These are phyloP conservation scores for Parauchenoglanis punctatus DNA, from an alignment of 2,797 vertebrate genomes.

Conservation along the genomic window DNA sequence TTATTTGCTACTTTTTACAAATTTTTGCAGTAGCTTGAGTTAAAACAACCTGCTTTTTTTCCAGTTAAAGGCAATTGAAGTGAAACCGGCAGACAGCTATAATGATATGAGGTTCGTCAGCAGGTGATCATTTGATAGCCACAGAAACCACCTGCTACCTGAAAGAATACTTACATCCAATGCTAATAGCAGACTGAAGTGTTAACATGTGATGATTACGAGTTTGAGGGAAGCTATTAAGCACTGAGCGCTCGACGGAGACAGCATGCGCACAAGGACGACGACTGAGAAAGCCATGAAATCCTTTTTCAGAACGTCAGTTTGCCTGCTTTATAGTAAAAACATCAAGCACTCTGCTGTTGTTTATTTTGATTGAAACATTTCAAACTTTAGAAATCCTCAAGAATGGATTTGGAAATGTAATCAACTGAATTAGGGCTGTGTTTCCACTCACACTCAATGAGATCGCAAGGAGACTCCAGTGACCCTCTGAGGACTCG, in stretches of 20 bases:
- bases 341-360: not conserved
- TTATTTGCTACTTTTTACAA: not conserved
- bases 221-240: not conserved
- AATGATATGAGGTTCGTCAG: not conserved
- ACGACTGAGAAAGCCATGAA: not conserved
- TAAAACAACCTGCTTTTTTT: not conserved
- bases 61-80: not conserved
- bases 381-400: not conserved
- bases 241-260: not conserved
- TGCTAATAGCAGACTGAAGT: not conserved
- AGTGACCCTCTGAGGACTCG: slow-evolving; percentile 32
- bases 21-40: not conserved
- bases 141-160: not conserved
- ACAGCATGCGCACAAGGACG: not conserved
- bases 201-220: not conserved
- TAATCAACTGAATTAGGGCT: not conserved
- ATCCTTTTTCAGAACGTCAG: not conserved
- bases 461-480: slow-evolving; percentile 22
- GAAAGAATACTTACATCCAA: not conserved
- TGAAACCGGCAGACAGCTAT: not conserved
- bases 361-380: not conserved
- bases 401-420: not conserved
- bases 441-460: slow-evolving; percentile 11
- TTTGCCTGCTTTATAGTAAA: not conserved
- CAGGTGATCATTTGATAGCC: not conserved